Conservation (phyloP, 2,888 invertebrate species). For the Pherbina coryleti region DNA sequence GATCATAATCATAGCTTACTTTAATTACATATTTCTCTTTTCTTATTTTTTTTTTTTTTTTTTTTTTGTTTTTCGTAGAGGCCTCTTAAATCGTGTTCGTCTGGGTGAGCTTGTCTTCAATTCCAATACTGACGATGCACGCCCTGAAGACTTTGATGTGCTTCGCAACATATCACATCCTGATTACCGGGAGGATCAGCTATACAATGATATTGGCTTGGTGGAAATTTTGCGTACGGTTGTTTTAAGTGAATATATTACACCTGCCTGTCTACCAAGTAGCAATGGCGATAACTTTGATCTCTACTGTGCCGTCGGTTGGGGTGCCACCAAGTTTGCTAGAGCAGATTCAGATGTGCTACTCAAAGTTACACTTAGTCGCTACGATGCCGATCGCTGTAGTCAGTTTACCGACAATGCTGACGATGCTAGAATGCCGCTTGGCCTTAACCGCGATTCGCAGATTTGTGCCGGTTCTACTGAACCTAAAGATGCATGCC, state of each 20-base stretch:
- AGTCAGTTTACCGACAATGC: constrained; percentile 39
- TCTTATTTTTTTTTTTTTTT: neutral
- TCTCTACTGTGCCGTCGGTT: constrained; percentile 70
- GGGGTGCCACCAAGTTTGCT: constrained; percentile 69
- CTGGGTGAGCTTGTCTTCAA: constrained; percentile 63
- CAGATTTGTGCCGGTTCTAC: constrained; percentile 59
- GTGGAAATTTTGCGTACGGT: constrained; percentile 67
- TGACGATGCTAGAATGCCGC: constrained; percentile 48
- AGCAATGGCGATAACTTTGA: constrained; percentile 46
- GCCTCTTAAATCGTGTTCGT: constrained; percentile 57
- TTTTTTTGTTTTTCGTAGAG: constrained; percentile 48
- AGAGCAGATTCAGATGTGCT: constrained; percentile 65
- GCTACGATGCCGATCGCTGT: constrained; percentile 58
- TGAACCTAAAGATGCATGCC: constrained; percentile 58
- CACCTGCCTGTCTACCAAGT: constrained; percentile 71
- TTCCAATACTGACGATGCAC: constrained; percentile 57
- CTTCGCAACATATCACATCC: constrained; percentile 63
- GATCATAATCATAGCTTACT: neutral
- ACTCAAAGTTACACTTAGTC: constrained; percentile 71
- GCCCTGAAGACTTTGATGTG: constrained; percentile 61
- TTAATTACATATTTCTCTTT: neutral
- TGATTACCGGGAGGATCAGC: constrained; percentile 57
- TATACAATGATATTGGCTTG: constrained; percentile 73
- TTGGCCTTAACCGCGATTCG: constrained; percentile 50
- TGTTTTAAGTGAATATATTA: constrained; percentile 65